These are phyloP conservation scores for Drosophila subpulchrella DNA, from an alignment of 1,140 invertebrate species.

Conservation along the genomic window DNA sequence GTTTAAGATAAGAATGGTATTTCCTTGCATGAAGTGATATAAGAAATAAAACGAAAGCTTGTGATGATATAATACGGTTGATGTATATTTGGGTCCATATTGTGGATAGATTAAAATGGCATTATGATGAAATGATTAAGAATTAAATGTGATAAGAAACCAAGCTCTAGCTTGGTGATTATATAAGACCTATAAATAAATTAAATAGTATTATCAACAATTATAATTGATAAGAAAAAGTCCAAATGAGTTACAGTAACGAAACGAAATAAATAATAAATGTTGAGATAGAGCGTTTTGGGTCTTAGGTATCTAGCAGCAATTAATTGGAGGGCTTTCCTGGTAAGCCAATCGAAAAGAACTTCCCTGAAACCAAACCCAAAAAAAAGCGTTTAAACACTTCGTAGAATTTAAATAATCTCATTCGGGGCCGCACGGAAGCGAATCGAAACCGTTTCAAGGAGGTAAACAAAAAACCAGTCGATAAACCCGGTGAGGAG, in stretches of 20 bases:
- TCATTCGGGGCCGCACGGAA: neutral
- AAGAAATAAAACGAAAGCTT: too few relatives aligned
- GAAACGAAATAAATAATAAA: neutral
- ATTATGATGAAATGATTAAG: neutral
- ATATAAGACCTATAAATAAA: neutral
- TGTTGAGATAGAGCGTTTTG: neutral
- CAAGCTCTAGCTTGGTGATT: neutral
- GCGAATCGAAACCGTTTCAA: slow-evolving; percentile 3
- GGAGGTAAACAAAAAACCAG: slow-evolving; percentile 35
- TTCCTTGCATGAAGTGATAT: too few relatives aligned
- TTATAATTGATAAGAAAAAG: too few relatives aligned
- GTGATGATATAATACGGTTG: neutral
- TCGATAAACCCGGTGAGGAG: slow-evolving; percentile 4
- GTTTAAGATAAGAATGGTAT: too few relatives aligned
- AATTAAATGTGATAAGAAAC: neutral
- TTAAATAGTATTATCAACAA: neutral
- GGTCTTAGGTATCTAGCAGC: too few relatives aligned
- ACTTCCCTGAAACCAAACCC: neutral
- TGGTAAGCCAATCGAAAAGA: neutral
- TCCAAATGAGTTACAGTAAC: neutral
- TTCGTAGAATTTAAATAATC: slow-evolving; percentile 34
- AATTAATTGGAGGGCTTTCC: neutral
- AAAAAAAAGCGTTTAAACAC: neutral
- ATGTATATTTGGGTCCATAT: too few relatives aligned
- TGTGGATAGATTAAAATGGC: neutral